These are phyloP conservation scores for Melieria crassipennis DNA, from an alignment of 2,888 invertebrate species.

Conservation along the genomic window DNA sequence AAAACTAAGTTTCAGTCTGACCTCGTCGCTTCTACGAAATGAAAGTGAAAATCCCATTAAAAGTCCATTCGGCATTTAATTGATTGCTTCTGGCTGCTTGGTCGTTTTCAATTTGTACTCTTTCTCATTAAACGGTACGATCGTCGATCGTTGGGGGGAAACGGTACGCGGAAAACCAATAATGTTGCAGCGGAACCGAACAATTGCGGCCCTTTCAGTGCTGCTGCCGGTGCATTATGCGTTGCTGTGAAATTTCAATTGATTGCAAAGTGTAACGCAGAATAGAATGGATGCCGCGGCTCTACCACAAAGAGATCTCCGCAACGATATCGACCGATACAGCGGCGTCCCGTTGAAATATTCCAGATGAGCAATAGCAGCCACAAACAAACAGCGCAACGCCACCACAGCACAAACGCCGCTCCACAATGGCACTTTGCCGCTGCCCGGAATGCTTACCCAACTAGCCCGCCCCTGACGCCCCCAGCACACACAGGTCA, in stretches of 20 bases:
- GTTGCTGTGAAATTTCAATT: constrained; percentile 26
- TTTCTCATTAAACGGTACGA: background rate
- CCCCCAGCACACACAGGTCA: too few species aligned
- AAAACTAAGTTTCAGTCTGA: too few species aligned
- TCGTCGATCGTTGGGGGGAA: background rate
- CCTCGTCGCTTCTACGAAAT: too few species aligned
- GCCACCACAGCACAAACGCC: constrained; percentile 8
- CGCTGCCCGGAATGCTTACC: background rate
- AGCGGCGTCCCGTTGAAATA: constrained; percentile 14
- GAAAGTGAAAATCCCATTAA: too few species aligned
- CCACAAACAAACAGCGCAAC: background rate
- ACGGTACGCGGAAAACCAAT: background rate
- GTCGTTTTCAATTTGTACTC: too few species aligned
- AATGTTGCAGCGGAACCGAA: background rate
- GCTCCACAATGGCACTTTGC: background rate
- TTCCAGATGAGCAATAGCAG: constrained; percentile 27
- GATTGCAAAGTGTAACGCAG: constrained; percentile 21
- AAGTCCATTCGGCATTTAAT: too few species aligned
- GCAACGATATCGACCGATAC: background rate
- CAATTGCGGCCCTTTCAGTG: constrained; percentile 8
- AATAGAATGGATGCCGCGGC: constrained; percentile 11
- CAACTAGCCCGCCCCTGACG: background rate
- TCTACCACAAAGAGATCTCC: constrained; percentile 9
- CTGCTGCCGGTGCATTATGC: constrained; percentile 5
- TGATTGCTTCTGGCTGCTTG: too few species aligned